Conservation (phyloP, 2,797 vertebrate genomes). For the Xenops minutus region DNA sequence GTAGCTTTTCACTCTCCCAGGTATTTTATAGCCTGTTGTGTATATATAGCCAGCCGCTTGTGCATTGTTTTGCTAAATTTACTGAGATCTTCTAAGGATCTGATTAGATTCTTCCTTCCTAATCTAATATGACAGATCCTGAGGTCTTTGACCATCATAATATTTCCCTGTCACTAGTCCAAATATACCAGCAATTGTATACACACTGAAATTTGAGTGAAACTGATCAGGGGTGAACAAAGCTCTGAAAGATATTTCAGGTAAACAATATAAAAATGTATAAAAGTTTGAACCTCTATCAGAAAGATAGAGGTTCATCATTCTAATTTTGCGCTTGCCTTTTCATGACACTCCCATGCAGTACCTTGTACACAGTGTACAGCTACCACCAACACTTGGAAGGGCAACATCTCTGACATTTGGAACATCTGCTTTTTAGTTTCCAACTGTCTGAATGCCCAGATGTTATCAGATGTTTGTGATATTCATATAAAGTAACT, state of each 20-base stretch:
- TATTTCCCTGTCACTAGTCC: neutral
- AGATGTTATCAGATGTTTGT: neutral
- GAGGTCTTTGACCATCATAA: neutral
- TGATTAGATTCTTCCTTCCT: neutral
- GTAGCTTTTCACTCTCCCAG: constrained; percentile 3
- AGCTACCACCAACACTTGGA: neutral
- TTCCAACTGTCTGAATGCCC: neutral
- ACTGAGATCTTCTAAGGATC: neutral
- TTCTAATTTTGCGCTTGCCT: neutral
- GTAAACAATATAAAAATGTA: neutral
- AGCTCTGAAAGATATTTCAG: neutral
- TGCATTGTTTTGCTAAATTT: neutral
- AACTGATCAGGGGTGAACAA: neutral
- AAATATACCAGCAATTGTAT: neutral
- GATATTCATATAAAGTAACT: neutral
- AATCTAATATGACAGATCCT: neutral
- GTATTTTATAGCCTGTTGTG: neutral
- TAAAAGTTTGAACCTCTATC: neutral
- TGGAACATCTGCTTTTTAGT: neutral
- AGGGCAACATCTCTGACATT: neutral
- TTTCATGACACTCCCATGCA: neutral
- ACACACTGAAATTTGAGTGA: neutral
- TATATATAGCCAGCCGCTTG: neutral
- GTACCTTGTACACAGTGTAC: neutral
- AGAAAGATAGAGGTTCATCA: neutral